Evolutionary conservation across 2,113 vertebrate species (phyloP), one percentile per base, ranked within the genome.

Genomic region (Cryptoleucopteryx plumbea): DNA sequence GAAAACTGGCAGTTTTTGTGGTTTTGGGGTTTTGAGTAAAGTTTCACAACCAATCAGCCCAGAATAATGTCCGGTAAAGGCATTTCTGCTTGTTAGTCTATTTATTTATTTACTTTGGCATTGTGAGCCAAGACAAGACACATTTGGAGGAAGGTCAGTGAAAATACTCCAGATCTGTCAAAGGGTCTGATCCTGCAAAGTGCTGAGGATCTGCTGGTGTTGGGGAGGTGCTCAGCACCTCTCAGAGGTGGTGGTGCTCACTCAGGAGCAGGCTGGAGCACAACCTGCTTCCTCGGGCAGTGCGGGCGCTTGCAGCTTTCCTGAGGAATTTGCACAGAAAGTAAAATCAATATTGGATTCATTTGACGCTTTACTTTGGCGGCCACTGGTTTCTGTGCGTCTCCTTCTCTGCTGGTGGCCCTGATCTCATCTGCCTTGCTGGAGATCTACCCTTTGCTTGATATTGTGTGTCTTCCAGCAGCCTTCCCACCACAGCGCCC

Each of bases 1-100:
- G 97, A 98, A 97, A 98, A 98, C 94, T 92, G 98, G 98, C 98
- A 98, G 98, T 98, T 98, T 98, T 98, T 98, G 98, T 98, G 98
- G 98, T 98, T 98, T 98, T 97, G 98, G 98, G 98, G 97, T 98
- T 98, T 98, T 98, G 97, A 98, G 96, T 97, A n/a, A 95, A 98
- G 98, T 98, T 98, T 98, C 98, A 98, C 98, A 98, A 98, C 98
- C 95, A 97, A 98, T 98, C 98, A 97, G 95, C 95, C 97, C 87
- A 98, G 98, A 97, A 98, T 98, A 96, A 80, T 97, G 98, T 98
- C 98, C 96, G 63, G 97, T 97, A 97, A 97, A 97, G 95, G 93
- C 96, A 97, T 97, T 97, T 97, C 66, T 90, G 94, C 96, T 95
- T 65, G 94, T 95, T 96, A 96, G 91, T 95, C 92, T 94, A 40